Evolutionary conservation across 2,888 invertebrate species (phyloP).

Genomic region (Lottia scabra): DNA sequence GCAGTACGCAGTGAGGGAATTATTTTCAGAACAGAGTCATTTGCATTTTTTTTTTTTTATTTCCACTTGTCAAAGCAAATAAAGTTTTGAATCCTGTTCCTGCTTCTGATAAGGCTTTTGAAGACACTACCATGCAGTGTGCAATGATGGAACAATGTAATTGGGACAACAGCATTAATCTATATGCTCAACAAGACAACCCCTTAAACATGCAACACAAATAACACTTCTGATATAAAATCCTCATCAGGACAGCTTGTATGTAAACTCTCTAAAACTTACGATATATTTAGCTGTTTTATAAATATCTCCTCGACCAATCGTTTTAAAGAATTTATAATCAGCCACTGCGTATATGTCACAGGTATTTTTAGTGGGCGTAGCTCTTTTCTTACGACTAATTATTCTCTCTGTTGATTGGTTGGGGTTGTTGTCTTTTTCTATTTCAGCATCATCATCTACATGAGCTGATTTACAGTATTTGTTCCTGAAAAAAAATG

Average conservation of each 20-base stretch:
- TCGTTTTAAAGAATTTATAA: slow-evolving; percentile 93
- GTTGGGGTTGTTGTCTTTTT: neutral
- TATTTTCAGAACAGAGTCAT: too few relatives aligned
- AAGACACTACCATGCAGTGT: too few relatives aligned
- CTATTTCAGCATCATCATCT: neutral
- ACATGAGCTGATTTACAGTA: slow-evolving; percentile 24
- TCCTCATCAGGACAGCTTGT: too few relatives aligned
- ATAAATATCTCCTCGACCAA: slow-evolving; percentile 93
- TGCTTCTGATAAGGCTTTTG: too few relatives aligned
- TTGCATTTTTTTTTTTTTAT: too few relatives aligned
- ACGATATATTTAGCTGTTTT: slow-evolving; percentile 97
- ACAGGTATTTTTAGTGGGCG: slow-evolving; percentile 72
- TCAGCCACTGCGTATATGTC: slow-evolving; percentile 92
- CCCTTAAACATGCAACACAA: too few relatives aligned
- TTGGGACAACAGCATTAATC: too few relatives aligned
- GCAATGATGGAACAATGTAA: too few relatives aligned
- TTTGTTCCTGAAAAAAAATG: slow-evolving; percentile 12
- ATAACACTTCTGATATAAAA: too few relatives aligned
- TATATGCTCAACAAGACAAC: too few relatives aligned
- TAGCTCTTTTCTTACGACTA: slow-evolving; percentile 25
- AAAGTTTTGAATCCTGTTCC: too few relatives aligned
- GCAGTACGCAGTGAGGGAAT: neutral
- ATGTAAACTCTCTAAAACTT: slow-evolving; percentile 37
- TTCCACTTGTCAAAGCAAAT: too few relatives aligned
- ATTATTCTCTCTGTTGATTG: neutral